Conservation (phyloP, 2,888 invertebrate genomes). For the Petrolisthes cinctipes region DNA sequence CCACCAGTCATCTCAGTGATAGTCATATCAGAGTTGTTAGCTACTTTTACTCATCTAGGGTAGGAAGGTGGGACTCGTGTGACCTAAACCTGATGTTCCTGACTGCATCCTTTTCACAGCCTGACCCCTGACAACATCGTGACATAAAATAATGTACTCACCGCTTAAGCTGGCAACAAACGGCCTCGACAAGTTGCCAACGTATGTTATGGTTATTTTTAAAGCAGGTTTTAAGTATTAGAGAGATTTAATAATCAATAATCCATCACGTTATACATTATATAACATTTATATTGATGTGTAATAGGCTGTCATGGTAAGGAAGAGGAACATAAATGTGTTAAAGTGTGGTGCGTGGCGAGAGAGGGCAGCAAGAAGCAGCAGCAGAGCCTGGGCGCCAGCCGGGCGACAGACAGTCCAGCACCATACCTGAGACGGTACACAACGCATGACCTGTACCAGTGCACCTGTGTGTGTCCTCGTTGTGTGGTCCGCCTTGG, state of each 20-base stretch:
- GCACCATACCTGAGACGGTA: conserved; percentile 57
- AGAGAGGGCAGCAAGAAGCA: conserved; percentile 12
- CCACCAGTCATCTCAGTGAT: background rate
- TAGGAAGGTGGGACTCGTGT: background rate
- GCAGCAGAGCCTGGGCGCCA: background rate
- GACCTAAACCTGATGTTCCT: conserved; percentile 31
- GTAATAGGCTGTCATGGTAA: background rate
- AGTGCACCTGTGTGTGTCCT: conserved; percentile 48
- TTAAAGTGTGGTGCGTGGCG: conserved; percentile 9
- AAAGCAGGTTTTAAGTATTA: background rate
- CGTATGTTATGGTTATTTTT: conserved; percentile 12
- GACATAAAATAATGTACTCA: conserved; percentile 52
- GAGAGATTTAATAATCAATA: background rate
- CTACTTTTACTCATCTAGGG: background rate
- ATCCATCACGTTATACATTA: background rate
- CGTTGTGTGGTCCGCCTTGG: conserved; percentile 13
- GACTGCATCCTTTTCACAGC: conserved; percentile 22
- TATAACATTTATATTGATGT: background rate
- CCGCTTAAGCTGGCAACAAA: conserved; percentile 52
- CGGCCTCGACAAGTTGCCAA: conserved; percentile 38
- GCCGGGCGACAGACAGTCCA: conserved; percentile 39
- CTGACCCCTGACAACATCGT: conserved; percentile 46
- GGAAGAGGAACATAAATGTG: background rate
- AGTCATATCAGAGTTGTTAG: background rate
- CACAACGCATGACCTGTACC: conserved; percentile 37